Percentiles rank a stretch among this genome's conserved stretches.
Evolutionary conservation across 2,797 vertebrate species (phyloP).

Genomic region (Oreortyx pictus): DNA sequence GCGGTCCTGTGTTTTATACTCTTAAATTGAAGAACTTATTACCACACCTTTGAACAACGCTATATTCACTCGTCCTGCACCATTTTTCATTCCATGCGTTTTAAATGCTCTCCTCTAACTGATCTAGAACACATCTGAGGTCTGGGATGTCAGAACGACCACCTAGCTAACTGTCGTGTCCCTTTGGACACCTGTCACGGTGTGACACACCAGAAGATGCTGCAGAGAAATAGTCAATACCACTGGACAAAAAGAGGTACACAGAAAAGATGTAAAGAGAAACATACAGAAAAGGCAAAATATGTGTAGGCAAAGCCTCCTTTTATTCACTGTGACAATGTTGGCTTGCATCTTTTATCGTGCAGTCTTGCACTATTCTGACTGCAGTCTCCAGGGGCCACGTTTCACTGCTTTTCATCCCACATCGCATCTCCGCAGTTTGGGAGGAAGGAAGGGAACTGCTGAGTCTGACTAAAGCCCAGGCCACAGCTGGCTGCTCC

Average conservation of each 20-base stretch:
- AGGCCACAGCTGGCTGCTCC: neutral
- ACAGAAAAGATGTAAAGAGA: constrained; percentile 26
- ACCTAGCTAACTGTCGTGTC: constrained; percentile 37
- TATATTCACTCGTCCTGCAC: neutral
- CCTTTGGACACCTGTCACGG: constrained; percentile 60
- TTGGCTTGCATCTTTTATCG: constrained; percentile 27
- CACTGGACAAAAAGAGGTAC: constrained; percentile 23
- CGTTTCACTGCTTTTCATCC: neutral
- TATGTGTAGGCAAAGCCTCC: constrained; percentile 48
- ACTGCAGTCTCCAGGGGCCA: neutral
- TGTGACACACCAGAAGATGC: constrained; percentile 64
- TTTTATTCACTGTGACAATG: neutral
- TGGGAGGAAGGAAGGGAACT: neutral
- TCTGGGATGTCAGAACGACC: constrained; percentile 34
- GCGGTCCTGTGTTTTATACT: neutral
- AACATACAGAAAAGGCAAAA: constrained; percentile 58
- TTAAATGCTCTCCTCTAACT: neutral
- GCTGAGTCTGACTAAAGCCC: neutral
- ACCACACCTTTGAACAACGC: constrained; percentile 7
- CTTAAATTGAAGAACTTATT: constrained; percentile 15
- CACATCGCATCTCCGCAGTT: neutral
- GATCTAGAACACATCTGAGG: constrained; percentile 34
- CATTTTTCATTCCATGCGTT: constrained; percentile 18
- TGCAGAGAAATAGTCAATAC: constrained; percentile 47
- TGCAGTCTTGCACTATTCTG: neutral